Percentiles rank a stretch among this genome's conserved stretches.
Evolutionary conservation across 1,140 invertebrate genomes (phyloP).

Genomic region (Aphelinus atriplicis): DNA sequence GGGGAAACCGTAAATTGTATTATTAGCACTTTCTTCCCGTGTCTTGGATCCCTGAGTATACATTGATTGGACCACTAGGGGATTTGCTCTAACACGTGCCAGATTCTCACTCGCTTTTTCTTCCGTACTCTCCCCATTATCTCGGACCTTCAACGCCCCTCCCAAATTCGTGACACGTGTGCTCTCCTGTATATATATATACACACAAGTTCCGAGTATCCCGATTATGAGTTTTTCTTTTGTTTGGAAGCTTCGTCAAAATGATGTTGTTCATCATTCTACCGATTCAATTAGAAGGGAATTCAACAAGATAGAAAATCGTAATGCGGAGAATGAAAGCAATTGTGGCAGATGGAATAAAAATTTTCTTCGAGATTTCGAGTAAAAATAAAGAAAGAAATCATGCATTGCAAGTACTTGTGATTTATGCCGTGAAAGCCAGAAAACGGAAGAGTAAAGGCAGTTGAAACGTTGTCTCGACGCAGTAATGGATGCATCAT

Average conservation of each 20-base stretch:
- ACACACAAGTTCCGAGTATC: constrained; percentile 38
- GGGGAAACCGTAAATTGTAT: constrained; percentile 36
- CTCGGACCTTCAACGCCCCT: constrained; percentile 22
- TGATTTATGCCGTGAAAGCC: too few relatives aligned
- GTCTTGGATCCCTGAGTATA: constrained; percentile 34
- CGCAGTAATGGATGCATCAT: constrained; percentile 20
- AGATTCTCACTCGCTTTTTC: constrained; percentile 25
- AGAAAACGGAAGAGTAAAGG: too few relatives aligned
- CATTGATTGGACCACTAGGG: constrained; percentile 46
- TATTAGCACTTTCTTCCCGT: constrained; percentile 36
- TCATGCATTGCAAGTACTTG: too few relatives aligned
- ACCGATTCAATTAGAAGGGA: too few relatives aligned
- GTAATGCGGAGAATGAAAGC: too few relatives aligned
- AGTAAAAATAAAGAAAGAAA: too few relatives aligned
- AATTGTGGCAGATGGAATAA: too few relatives aligned
- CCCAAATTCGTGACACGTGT: constrained; percentile 38
- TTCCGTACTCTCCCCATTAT: not conserved
- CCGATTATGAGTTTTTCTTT: not conserved
- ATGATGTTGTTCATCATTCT: too few relatives aligned
- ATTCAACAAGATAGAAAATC: too few relatives aligned
- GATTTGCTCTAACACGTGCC: constrained; percentile 44
- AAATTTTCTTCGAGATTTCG: too few relatives aligned
- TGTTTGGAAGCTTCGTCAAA: too few relatives aligned
- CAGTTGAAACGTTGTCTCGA: too few relatives aligned
- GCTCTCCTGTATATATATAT: not conserved